Percentiles rank a stretch among this genome's conserved stretches.
phyloP scores from a whole-genome alignment of 2,797 vertebrate species.

The Gallinago solitaria region DNA sequence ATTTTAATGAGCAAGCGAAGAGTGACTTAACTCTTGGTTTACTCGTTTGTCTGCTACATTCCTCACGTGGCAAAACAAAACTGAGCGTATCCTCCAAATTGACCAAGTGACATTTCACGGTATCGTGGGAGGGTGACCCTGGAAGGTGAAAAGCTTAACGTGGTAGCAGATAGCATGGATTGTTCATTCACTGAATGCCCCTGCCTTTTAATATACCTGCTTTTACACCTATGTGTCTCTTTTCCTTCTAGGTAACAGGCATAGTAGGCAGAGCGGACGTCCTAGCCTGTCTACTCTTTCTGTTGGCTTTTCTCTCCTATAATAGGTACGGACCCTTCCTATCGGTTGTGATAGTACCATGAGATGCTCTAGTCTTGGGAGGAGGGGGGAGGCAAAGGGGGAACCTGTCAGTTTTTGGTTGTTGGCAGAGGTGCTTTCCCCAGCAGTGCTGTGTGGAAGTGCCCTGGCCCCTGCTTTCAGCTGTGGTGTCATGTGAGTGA shows the following conservation, averaged over 20 bases:
- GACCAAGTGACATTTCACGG: not conserved
- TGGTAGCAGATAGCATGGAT: not conserved
- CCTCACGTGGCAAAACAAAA: too few species aligned
- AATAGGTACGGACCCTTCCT: conserved; percentile 81
- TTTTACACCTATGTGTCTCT: conserved; percentile 15
- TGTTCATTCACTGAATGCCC: not conserved
- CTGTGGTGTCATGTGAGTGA: not conserved
- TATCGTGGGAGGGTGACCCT: not conserved
- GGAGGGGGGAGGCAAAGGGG: not conserved
- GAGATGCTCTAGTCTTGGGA: not conserved
- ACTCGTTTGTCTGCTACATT: too few species aligned
- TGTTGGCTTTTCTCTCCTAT: conserved; percentile 95
- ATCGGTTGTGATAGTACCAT: not conserved
- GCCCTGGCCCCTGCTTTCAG: not conserved
- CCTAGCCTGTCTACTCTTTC: conserved; percentile 91
- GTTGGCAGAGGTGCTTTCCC: not conserved
- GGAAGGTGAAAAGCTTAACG: not conserved
- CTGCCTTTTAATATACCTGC: not conserved
- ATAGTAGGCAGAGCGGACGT: conserved; percentile 96
- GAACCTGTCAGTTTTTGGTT: not conserved
- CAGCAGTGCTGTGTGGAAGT: not conserved
- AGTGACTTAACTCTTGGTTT: not conserved
- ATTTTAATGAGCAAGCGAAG: not conserved
- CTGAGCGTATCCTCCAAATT: not conserved
- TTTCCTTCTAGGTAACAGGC: conserved; percentile 88